phyloP scores from a whole-genome alignment of 2,888 invertebrate genomes.

The Lypha dubia region DNA sequence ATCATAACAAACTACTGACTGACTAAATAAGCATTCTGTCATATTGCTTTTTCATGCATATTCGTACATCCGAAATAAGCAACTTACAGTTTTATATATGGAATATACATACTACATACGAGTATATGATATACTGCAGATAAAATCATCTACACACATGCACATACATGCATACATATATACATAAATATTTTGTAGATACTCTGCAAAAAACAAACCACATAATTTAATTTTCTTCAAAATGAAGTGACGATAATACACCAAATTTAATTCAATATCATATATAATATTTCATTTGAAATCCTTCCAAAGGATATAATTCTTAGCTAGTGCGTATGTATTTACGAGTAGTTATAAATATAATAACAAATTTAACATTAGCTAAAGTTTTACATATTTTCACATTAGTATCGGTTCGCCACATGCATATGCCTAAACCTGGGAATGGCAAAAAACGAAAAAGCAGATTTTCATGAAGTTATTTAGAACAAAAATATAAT shows the following conservation, averaged over 20 bases:
- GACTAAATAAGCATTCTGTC: slow-evolving; percentile 30
- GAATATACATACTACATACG: too few relatives aligned
- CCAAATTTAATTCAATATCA: slow-evolving; percentile 52
- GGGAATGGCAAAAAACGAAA: too few relatives aligned
- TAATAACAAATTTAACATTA: too few relatives aligned
- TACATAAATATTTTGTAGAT: slow-evolving; percentile 13
- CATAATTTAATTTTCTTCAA: slow-evolving; percentile 66
- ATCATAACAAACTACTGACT: slow-evolving; percentile 63
- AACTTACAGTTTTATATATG: slow-evolving; percentile 5
- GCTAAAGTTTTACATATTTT: too few relatives aligned
- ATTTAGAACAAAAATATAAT: too few relatives aligned
- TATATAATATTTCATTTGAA: slow-evolving; percentile 3
- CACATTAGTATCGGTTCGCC: too few relatives aligned
- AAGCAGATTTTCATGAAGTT: too few relatives aligned
- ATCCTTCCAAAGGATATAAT: slow-evolving; percentile 31
- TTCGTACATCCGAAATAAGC: slow-evolving; percentile 8
- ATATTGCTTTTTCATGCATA: slow-evolving; percentile 10
- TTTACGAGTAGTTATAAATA: too few relatives aligned
- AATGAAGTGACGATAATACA: slow-evolving; percentile 68
- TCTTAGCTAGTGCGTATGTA: slow-evolving; percentile 1
- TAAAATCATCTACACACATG: slow-evolving; percentile 42
- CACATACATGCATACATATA: too few relatives aligned
- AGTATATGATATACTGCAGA: slow-evolving; percentile 48
- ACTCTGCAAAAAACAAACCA: slow-evolving; percentile 16
- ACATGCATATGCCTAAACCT: too few relatives aligned